Conservation (phyloP, 2,888 invertebrate species). For the Acronicta alni region DNA sequence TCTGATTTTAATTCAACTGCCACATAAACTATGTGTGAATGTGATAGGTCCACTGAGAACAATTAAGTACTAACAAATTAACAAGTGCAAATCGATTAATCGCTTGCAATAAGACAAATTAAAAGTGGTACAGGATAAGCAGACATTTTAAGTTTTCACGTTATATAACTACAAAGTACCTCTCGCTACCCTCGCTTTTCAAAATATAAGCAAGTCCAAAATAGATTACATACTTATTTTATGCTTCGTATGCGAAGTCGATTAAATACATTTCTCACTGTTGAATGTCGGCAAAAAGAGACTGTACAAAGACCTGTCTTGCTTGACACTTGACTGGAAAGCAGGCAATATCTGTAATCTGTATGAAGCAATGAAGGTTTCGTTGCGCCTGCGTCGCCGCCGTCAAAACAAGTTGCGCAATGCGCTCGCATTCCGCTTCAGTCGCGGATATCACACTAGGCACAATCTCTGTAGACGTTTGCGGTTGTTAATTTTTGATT, state of each 20-base stretch:
- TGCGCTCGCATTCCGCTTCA: constrained; percentile 75
- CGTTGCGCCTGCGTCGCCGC: constrained; percentile 51
- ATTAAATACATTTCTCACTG: constrained; percentile 5
- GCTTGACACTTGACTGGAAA: constrained; percentile 52
- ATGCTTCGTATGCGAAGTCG: background rate
- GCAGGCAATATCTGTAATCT: constrained; percentile 60
- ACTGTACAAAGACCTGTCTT: constrained; percentile 43
- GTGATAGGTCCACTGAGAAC: too few relatives aligned
- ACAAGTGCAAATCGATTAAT: too few relatives aligned
- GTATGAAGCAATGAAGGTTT: constrained; percentile 70
- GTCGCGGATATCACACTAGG: constrained; percentile 66
- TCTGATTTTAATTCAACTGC: background rate
- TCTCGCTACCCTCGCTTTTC: too few relatives aligned
- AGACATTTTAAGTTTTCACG: too few relatives aligned
- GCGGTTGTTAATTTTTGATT: constrained; percentile 59
- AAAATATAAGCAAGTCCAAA: too few relatives aligned
- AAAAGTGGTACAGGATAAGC: too few relatives aligned
- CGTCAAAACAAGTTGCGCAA: constrained; percentile 84
- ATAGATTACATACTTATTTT: background rate
- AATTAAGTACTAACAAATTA: too few relatives aligned
- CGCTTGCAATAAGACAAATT: too few relatives aligned
- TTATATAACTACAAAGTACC: too few relatives aligned
- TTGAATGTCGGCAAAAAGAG: constrained; percentile 33
- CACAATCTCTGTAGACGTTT: constrained; percentile 43
- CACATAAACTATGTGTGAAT: too few relatives aligned